phyloP scores from a whole-genome alignment of 1,140 invertebrate genomes.

The Saccostrea cuccullata region DNA sequence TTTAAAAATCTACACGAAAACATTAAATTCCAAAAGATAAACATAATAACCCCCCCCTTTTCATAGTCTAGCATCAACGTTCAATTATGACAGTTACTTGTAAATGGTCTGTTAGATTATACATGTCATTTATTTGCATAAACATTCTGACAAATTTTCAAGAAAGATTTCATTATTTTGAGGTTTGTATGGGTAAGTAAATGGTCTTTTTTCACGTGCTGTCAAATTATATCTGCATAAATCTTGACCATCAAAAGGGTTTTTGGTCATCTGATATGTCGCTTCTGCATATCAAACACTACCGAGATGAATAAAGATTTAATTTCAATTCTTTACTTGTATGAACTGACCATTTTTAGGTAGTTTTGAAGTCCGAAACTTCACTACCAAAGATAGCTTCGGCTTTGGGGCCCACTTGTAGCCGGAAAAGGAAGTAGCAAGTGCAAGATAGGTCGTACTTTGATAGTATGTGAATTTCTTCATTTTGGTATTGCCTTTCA shows the following conservation, averaged over 20 bases:
- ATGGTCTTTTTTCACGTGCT: background rate
- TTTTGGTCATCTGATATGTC: background rate
- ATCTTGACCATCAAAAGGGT: background rate
- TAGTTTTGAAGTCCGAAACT: constrained; percentile 60
- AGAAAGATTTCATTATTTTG: too few relatives aligned
- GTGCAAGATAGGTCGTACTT: background rate
- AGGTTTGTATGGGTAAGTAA: background rate
- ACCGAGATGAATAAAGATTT: background rate
- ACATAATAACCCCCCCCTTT: too few relatives aligned
- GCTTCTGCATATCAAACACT: background rate
- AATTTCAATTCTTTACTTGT: background rate
- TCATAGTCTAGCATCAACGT: too few relatives aligned
- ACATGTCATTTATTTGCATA: too few relatives aligned
- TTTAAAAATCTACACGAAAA: too few relatives aligned
- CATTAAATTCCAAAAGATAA: too few relatives aligned
- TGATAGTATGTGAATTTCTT: too few relatives aligned
- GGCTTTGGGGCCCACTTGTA: constrained; percentile 65
- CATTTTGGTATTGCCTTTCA: too few relatives aligned
- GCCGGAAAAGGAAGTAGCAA: constrained; percentile 71
- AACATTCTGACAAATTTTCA: too few relatives aligned
- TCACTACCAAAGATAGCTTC: constrained; percentile 70
- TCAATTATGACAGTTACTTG: too few relatives aligned
- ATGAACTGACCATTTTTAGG: constrained; percentile 63
- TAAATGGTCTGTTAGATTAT: too few relatives aligned
- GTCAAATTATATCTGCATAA: background rate